Conservation (phyloP, 2,888 invertebrate genomes). For the Iphiclides podalirius region DNA sequence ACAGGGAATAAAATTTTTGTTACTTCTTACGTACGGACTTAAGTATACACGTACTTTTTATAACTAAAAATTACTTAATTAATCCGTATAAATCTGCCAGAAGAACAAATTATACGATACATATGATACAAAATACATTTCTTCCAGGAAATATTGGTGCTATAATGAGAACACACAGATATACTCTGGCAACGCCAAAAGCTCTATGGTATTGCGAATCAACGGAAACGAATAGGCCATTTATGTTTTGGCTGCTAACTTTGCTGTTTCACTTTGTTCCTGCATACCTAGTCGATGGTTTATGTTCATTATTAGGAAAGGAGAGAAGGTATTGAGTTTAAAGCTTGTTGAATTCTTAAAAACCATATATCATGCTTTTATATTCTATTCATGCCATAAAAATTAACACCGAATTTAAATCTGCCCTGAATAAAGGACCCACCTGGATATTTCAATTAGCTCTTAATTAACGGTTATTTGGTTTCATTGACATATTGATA, state of each 20-base stretch:
- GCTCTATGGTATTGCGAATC: slow-evolving; percentile 13
- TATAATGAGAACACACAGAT: background rate
- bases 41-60: too few relatives aligned
- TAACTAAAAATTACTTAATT: too few relatives aligned
- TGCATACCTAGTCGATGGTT: slow-evolving; percentile 12
- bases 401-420: too few relatives aligned
- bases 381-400: background rate
- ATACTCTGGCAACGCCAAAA: background rate
- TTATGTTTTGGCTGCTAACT: slow-evolving; percentile 4
- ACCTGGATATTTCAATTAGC: too few relatives aligned
- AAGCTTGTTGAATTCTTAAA: background rate
- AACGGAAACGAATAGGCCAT: background rate
- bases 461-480: too few relatives aligned
- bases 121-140: too few relatives aligned
- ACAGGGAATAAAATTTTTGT: too few relatives aligned
- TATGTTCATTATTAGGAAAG: slow-evolving; percentile 5
- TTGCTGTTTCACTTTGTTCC: slow-evolving; percentile 20
- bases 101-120: too few relatives aligned
- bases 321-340: slow-evolving; percentile 9
- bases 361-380: background rate
- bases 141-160: slow-evolving; percentile 1
- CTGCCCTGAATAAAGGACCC: too few relatives aligned
- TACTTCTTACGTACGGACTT: too few relatives aligned
- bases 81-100: too few relatives aligned
- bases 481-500: too few relatives aligned